Conservation (phyloP, 2,888 invertebrate species). For the Mimachlamys varia region DNA sequence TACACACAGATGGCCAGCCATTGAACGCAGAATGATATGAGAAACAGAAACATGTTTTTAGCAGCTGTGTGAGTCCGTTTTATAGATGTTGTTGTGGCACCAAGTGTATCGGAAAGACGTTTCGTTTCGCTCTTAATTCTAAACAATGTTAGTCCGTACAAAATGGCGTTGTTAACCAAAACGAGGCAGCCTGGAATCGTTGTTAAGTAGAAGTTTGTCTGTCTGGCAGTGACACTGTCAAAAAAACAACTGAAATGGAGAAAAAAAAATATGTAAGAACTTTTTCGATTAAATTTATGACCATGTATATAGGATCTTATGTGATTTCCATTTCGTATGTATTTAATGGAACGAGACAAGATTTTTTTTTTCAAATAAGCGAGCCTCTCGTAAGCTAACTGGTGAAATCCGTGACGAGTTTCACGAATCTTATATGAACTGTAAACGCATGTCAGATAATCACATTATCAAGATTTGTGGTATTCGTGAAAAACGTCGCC, state of each 20-base stretch:
- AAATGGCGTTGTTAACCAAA: slow-evolving; percentile 3
- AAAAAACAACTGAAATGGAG: slow-evolving; percentile 2
- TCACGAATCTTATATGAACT: too few species aligned
- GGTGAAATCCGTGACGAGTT: too few species aligned
- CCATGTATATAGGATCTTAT: too few species aligned
- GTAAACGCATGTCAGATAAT: too few species aligned
- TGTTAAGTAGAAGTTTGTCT: not conserved
- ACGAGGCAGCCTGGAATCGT: not conserved
- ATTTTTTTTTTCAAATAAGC: too few species aligned
- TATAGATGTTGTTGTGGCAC: not conserved
- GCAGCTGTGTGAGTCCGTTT: slow-evolving; percentile 9
- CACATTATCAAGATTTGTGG: too few species aligned
- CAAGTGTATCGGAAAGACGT: not conserved
- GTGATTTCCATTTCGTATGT: too few species aligned
- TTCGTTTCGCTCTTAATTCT: slow-evolving; percentile 21
- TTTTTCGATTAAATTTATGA: too few species aligned
- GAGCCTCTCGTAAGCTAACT: too few species aligned
- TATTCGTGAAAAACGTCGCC: too few species aligned
- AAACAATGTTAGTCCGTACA: not conserved
- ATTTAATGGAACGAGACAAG: too few species aligned
- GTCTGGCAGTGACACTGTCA: slow-evolving; percentile 32
- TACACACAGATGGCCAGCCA: slow-evolving; percentile 24
- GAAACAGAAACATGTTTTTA: slow-evolving; percentile 25
- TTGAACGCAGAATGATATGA: slow-evolving; percentile 36
- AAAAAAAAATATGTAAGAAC: not conserved